Evolutionary conservation across 2,113 vertebrate species (phyloP), one percentile per base, ranked within the genome.

Genomic region (Bos javanicus): DNA sequence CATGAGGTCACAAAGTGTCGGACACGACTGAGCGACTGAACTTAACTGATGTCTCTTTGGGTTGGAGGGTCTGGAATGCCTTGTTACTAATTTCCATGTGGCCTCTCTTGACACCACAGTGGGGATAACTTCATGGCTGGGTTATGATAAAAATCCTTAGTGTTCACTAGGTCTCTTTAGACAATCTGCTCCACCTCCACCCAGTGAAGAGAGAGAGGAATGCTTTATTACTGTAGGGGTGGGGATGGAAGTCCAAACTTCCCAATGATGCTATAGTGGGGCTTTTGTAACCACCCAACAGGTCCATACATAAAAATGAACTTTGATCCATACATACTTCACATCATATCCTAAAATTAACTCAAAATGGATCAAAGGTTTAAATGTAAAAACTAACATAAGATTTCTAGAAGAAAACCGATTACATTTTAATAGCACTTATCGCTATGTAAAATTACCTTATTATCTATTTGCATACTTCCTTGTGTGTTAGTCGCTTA

Each of bases 141-240:
- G 13, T 57, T 50, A 8, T 81, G 62, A 50, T 67, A n/a, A 52
- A 87, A 81, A 67, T 59, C 5, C 15, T 87, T 46, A 36, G 59
- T 81, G 26, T 57, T 86, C 7, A 21, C 21, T 36, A 81, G 54
- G 54, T 59, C 39, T 90, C 54, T 78, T 59, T 52, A 36, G n/a
- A 10, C 21, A 36, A 43, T 43, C 36, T 0, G 2, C 36, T 23
- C 19, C 12, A 76, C 5, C 23, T 19, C 4, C 5, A 19, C 48
- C 78, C 28, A 84, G 26, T 19, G 48, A 16, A 6, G 39, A 46
- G 15, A 23, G 92, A 33, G 28, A 46, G 6, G 54, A 52, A 8
- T 15, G n/a, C 5, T 14, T 93, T 30, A 8, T 67, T 43, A 52
- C 25, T 87, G 26, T 43, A 10, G 36, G 48, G 33, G 5, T 16